Conservation (phyloP, 2,113 vertebrate species). For the Copsychus sechellarum region DNA sequence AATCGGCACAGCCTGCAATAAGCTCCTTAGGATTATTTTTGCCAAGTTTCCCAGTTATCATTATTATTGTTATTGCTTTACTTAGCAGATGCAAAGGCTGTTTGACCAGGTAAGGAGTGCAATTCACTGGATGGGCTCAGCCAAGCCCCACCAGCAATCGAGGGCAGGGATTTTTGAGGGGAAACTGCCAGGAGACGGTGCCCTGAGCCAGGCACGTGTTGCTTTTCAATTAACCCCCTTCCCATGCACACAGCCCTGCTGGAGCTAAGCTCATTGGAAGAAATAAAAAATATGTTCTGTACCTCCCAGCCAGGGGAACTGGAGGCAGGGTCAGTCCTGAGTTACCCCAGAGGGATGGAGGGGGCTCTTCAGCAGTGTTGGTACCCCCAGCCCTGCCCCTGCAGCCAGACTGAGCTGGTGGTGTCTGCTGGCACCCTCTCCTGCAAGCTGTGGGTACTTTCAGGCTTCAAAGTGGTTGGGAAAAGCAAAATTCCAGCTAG, state of each 20-base stretch:
- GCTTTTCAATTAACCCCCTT: constrained; percentile 28
- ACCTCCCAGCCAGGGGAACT: background rate
- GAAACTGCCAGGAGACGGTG: background rate
- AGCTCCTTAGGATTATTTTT: constrained; percentile 58
- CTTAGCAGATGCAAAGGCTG: background rate
- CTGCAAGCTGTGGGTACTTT: background rate
- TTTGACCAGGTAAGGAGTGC: background rate
- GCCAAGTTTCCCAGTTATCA: constrained; percentile 22
- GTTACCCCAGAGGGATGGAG: background rate
- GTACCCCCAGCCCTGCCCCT: background rate
- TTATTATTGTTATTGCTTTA: background rate
- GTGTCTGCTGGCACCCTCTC: background rate
- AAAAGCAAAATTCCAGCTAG: background rate
- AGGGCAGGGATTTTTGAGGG: background rate
- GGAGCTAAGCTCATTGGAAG: background rate
- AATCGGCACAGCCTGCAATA: background rate
- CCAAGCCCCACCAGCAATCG: background rate
- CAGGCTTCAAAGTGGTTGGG: background rate
- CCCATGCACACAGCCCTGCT: background rate
- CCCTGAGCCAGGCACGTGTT: background rate
- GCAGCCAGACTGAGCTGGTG: background rate
- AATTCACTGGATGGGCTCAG: background rate
- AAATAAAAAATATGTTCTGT: background rate
- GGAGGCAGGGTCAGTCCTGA: background rate
- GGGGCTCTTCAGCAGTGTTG: background rate